Evolutionary conservation across 2,888 invertebrate species (phyloP).

Genomic region (Podabrus alpinus): DNA sequence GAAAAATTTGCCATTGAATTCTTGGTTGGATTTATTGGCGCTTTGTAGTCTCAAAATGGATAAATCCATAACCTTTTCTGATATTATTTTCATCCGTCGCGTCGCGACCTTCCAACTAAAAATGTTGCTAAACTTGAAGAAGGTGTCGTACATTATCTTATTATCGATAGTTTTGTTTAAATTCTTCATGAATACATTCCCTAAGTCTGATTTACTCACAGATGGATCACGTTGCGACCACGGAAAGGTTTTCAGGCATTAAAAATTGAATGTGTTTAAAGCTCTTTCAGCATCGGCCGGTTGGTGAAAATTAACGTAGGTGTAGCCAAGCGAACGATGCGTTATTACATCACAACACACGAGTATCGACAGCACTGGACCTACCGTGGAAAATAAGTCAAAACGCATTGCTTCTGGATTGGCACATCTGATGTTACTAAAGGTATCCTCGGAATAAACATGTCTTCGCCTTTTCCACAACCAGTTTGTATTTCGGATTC

Average conservation of each 20-base stretch:
- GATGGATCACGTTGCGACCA: slow-evolving; percentile 99
- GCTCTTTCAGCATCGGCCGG: slow-evolving; percentile 99
- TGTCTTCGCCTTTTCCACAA: too few species aligned
- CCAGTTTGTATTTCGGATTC: too few species aligned
- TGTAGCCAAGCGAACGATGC: slow-evolving; percentile 97
- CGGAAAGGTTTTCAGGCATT: slow-evolving; percentile 96
- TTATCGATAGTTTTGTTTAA: slow-evolving; percentile 98
- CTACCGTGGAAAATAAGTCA: slow-evolving; percentile 98
- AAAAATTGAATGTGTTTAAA: slow-evolving; percentile 99
- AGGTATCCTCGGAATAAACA: too few species aligned
- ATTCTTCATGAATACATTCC: slow-evolving; percentile 99
- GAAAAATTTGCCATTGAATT: slow-evolving; percentile 93
- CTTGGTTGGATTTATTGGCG: slow-evolving; percentile 95
- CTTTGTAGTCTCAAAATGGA: slow-evolving; percentile 98
- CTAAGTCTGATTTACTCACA: slow-evolving; percentile 96
- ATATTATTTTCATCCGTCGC: slow-evolving; percentile 91
- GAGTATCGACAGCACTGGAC: slow-evolving; percentile 97
- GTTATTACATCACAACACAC: slow-evolving; percentile 99
- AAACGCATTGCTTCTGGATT: slow-evolving; percentile 99
- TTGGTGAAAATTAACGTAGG: slow-evolving; percentile 99
- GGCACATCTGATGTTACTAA: too few species aligned
- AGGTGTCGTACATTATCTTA: slow-evolving; percentile 99
- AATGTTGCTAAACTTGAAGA: slow-evolving; percentile 98
- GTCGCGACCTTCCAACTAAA: slow-evolving; percentile 98
- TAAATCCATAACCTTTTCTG: slow-evolving; percentile 97